These are phyloP conservation scores for Polydesmus complanatus DNA, from an alignment of 2,888 invertebrate genomes.

Conservation along the genomic window DNA sequence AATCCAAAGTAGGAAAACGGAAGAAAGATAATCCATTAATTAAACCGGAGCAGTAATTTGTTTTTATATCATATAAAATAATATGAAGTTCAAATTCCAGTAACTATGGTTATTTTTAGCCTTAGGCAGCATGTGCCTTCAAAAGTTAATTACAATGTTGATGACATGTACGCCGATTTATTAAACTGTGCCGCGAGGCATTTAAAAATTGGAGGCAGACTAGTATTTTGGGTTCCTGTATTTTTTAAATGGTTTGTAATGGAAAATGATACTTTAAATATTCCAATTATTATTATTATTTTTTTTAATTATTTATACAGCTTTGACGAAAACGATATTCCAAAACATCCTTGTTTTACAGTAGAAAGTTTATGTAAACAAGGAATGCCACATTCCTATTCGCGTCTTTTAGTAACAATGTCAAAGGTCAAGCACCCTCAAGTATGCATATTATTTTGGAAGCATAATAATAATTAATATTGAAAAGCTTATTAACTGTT, in stretches of 20 bases:
- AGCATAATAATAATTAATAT: no score
- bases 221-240: conserved; percentile 93
- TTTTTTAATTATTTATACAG: conserved; percentile 14
- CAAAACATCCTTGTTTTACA: conserved; percentile 60
- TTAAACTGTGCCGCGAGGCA: conserved; percentile 65
- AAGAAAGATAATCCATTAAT: conserved; percentile 40
- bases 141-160: conserved; percentile 66
- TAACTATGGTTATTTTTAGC: background rate
- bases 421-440: conserved; percentile 51
- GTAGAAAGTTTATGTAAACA: conserved; percentile 81
- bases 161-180: conserved; percentile 69
- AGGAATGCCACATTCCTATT: conserved; percentile 59
- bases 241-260: conserved; percentile 46
- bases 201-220: conserved; percentile 56
- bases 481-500: no score
- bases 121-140: conserved; percentile 31
- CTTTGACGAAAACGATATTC: conserved; percentile 56
- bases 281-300: background rate
- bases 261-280: background rate
- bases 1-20: conserved; percentile 58
- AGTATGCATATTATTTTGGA: conserved; percentile 18
- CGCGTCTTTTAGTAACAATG: conserved; percentile 71
- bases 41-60: conserved; percentile 42
- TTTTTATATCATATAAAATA: conserved; percentile 14
- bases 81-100: conserved; percentile 11